phyloP scores from a whole-genome alignment of 2,888 invertebrate species.

The Drosophila ezoana region DNA sequence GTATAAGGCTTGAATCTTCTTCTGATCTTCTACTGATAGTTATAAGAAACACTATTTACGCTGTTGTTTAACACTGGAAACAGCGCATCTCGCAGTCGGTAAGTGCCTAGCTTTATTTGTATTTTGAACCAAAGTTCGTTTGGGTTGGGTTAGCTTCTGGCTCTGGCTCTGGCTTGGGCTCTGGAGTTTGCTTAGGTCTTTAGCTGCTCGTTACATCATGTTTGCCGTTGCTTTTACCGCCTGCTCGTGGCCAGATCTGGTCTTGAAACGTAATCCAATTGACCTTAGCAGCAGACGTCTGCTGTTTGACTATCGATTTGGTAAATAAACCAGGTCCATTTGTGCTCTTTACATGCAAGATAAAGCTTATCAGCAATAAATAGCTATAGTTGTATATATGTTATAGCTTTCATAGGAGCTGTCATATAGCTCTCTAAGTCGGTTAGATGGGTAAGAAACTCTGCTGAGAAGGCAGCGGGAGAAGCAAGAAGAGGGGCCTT shows the following conservation, averaged over 20 bases:
- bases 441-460: too few relatives aligned
- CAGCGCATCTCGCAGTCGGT: slow-evolving; percentile 1
- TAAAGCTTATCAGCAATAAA: too few relatives aligned
- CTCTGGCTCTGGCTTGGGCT: not conserved
- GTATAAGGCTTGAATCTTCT: too few relatives aligned
- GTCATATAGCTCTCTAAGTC: too few relatives aligned
- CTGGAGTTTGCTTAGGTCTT: slow-evolving; percentile 62
- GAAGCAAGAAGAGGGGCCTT: too few relatives aligned
- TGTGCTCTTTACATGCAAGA: too few relatives aligned
- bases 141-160: slow-evolving; percentile 33
- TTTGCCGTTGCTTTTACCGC: slow-evolving; percentile 60
- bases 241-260: slow-evolving; percentile 35
- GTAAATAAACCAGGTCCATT: not conserved
- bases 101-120: not conserved
- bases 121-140: slow-evolving; percentile 39
- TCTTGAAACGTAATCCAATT: slow-evolving; percentile 59
- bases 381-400: too few relatives aligned
- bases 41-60: not conserved
- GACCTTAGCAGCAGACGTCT: slow-evolving; percentile 59
- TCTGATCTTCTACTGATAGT: too few relatives aligned
- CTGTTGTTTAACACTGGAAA: not conserved
- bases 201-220: slow-evolving; percentile 71
- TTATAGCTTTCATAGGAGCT: too few relatives aligned
- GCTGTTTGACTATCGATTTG: slow-evolving; percentile 10
- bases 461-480: too few relatives aligned